These are phyloP conservation scores for Acrobeloides nanus DNA, from an alignment of 2,888 invertebrate genomes.

Conservation along the genomic window DNA sequence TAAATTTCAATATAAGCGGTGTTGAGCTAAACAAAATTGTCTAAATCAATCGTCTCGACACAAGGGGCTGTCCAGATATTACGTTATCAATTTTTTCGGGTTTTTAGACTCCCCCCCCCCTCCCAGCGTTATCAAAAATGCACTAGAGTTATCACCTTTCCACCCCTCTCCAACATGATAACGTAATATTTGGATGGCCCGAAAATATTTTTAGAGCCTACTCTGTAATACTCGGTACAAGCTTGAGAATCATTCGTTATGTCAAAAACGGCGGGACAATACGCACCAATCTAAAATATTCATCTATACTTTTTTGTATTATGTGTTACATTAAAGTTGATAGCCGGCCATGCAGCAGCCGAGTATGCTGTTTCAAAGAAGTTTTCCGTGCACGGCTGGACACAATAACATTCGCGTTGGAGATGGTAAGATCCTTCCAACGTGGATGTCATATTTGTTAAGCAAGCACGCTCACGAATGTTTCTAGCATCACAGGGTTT, in stretches of 20 bases:
- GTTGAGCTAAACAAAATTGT: conserved; percentile 27
- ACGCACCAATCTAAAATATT: conserved; percentile 44
- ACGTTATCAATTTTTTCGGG: too few species aligned
- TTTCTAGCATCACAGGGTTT: conserved; percentile 40
- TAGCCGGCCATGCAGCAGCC: conserved; percentile 52
- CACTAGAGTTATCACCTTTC: too few species aligned
- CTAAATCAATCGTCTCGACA: too few species aligned
- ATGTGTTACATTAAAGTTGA: conserved; percentile 51
- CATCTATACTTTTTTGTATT: too few species aligned
- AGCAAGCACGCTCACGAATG: conserved; percentile 35
- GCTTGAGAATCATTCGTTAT: conserved; percentile 47
- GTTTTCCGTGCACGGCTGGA: conserved; percentile 45
- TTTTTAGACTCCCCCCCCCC: too few species aligned
- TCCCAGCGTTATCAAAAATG: too few species aligned
- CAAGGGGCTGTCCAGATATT: too few species aligned
- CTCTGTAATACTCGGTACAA: conserved; percentile 48
- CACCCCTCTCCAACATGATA: too few species aligned
- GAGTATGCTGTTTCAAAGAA: conserved; percentile 53
- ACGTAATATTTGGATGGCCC: too few species aligned
- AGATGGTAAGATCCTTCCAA: conserved; percentile 49
- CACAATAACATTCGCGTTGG: conserved; percentile 38
- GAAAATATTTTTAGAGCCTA: too few species aligned
- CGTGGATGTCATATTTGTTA: conserved; percentile 38
- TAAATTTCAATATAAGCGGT: conserved; percentile 54
- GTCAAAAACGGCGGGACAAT: conserved; percentile 41